A percentile compares a stretch with the other conserved stretches of the same genome.
These are phyloP conservation scores for Proisotoma minuta DNA, from an alignment of 2,888 invertebrate genomes.

Conservation along the genomic window DNA sequence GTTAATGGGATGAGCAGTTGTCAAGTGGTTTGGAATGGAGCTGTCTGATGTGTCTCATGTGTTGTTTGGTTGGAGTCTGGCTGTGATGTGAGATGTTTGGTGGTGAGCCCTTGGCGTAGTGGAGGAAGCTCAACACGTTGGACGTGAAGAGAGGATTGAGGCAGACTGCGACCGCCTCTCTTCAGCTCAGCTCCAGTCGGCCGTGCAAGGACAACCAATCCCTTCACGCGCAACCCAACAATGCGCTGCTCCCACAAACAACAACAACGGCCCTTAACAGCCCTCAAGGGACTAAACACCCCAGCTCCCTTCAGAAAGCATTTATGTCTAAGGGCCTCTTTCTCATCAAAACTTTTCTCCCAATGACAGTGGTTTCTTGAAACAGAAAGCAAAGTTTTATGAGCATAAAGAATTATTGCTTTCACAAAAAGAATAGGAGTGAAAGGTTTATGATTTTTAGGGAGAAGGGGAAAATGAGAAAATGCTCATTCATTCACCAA, in stretches of 20 bases:
- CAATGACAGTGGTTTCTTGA: too few relatives aligned
- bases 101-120: neutral
- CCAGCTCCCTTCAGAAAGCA: neutral
- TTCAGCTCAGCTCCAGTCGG: constrained; percentile 15
- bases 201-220: constrained; percentile 9
- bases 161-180: constrained; percentile 13
- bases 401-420: neutral
- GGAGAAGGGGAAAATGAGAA: neutral
- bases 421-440: neutral
- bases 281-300: neutral
- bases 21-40: too few relatives aligned
- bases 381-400: neutral
- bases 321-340: too few relatives aligned
- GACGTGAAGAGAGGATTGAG: too few relatives aligned
- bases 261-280: neutral
- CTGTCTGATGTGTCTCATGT: too few relatives aligned
- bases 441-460: neutral
- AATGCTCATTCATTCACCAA: constrained; percentile 15
- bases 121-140: neutral
- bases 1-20: too few relatives aligned
- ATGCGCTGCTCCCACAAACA: constrained; percentile 11
- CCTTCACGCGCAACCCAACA: neutral
- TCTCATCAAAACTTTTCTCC: too few relatives aligned
- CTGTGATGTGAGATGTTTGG: too few relatives aligned
- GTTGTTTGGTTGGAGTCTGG: too few relatives aligned